Conservation (phyloP, 2,888 invertebrate species). For the Microplitis manilae region DNA sequence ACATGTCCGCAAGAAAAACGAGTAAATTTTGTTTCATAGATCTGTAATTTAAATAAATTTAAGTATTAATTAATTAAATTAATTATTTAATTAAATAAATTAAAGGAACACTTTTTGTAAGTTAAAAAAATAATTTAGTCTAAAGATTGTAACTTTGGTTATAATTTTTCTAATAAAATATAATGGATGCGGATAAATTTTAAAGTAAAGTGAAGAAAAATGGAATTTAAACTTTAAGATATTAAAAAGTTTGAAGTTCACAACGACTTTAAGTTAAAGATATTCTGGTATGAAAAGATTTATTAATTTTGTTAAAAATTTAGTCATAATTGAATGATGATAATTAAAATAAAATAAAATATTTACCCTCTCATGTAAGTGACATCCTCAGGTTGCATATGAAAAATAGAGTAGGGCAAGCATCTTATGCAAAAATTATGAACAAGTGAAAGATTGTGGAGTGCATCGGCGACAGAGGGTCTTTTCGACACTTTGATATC, state of each 20-base stretch:
- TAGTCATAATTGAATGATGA: background rate
- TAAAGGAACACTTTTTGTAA: too few relatives aligned
- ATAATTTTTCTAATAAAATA: too few relatives aligned
- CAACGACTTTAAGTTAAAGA: background rate
- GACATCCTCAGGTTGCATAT: slow-evolving; percentile 95
- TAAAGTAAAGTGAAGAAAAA: background rate
- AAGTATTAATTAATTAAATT: slow-evolving; percentile 18
- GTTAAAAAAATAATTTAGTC: too few relatives aligned
- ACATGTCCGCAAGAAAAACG: slow-evolving; percentile 93
- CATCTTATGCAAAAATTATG: slow-evolving; percentile 88
- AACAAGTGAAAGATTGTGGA: slow-evolving; percentile 92
- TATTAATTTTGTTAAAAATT: background rate
- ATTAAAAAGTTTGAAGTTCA: too few relatives aligned
- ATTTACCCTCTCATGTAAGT: slow-evolving; percentile 91
- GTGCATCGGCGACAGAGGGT: slow-evolving; percentile 88
- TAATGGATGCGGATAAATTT: slow-evolving; percentile 8
- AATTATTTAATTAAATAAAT: too few relatives aligned
- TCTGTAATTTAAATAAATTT: slow-evolving; percentile 72
- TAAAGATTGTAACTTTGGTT: too few relatives aligned
- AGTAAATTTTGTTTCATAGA: slow-evolving; percentile 93
- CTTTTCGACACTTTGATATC: slow-evolving; percentile 78
- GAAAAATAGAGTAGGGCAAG: slow-evolving; percentile 91
- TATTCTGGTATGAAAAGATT: too few relatives aligned
- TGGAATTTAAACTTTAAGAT: background rate
- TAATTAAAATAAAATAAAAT: background rate